phyloP scores from a whole-genome alignment of 2,113 vertebrate genomes.

The Clarias gariepinus region DNA sequence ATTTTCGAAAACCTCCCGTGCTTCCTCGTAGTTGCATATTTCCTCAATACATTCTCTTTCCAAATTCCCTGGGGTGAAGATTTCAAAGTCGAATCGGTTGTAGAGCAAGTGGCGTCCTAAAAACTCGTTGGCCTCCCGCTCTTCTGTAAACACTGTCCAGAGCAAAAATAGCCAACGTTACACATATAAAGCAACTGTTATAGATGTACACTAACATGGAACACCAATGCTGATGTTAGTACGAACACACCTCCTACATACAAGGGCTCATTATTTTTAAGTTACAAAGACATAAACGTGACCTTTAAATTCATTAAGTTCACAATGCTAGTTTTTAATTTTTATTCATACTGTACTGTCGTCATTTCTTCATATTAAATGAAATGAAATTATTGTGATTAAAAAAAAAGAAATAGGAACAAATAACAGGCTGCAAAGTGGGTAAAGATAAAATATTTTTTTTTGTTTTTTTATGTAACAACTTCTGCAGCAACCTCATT shows the following conservation, averaged over 20 bases:
- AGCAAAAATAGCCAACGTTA: conserved; percentile 23
- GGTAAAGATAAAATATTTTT: no score
- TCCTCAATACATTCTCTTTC: conserved; percentile 95
- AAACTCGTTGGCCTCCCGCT: conserved; percentile 82
- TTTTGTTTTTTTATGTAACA: no score
- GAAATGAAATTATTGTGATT: no score
- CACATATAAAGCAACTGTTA: background rate
- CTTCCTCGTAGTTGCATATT: conserved; percentile 90
- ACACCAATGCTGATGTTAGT: background rate
- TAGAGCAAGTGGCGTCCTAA: conserved; percentile 84
- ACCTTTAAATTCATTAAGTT: background rate
- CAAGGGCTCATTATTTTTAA: background rate
- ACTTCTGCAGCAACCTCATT: no score
- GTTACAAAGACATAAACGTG: background rate
- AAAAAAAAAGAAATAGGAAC: no score
- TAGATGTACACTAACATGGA: background rate
- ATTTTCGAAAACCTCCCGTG: conserved; percentile 90
- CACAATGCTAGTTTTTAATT: background rate
- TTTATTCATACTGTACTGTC: no score
- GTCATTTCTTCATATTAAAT: no score
- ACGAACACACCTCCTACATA: background rate
- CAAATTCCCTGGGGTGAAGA: conserved; percentile 83
- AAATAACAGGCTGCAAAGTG: no score
- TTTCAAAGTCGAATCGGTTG: conserved; percentile 93
- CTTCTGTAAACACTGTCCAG: conserved; percentile 81